Evolutionary conservation across 2,113 vertebrate genomes (phyloP), one percentile per base, ranked within the genome.

Genomic region (Tamias sibiricus): DNA sequence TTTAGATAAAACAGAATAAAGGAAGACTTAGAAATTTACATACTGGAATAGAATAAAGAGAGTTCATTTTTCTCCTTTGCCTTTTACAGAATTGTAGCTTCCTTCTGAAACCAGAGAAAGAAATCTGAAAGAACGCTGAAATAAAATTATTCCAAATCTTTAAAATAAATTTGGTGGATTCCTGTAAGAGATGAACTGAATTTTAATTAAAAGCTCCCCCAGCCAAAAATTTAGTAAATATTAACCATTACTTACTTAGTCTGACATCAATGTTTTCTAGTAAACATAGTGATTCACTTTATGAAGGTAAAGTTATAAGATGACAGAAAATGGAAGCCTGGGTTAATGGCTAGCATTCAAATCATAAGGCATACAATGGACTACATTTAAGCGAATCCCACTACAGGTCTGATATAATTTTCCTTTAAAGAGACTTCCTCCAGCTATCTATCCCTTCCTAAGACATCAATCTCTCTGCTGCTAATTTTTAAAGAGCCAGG

Each of bases 401-500:
- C 62, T 89, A 79, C 49, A 32, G 91, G 57, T 93, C 68, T 95
- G 62, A 75, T 84, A 86, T 84, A 40, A 59, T 76, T 26, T 87
- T 74, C 87, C 66, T 82, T 71, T 74, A 12, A 68, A 87, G 80
- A 90, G 44, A 49, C 81, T 85, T 90, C 91, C 37, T 64, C 68
- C 28, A 75, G 32, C 37, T 76, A 49, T 76, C 72, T 80, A 68
- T 44, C 26, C 57, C 72, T 68, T 72, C 40, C 40, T 91, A 47
- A 84, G 42, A 77, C 49, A 44, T 75, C 14, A 87, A 74, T 91
- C 77, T 96, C 52, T 88, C 54, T 79, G 52, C 19, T 49, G 37
- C 13, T 77, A 62, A 83, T 49, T 89, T 96, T 95, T 44, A 80
- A 96, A 92, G n/a, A 32, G n/a, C 19, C 68, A 52, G n/a, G 59